Base-by-base conservation (phyloP, 1,140 invertebrate species). In the Luehdorfia chinensis region DNA sequence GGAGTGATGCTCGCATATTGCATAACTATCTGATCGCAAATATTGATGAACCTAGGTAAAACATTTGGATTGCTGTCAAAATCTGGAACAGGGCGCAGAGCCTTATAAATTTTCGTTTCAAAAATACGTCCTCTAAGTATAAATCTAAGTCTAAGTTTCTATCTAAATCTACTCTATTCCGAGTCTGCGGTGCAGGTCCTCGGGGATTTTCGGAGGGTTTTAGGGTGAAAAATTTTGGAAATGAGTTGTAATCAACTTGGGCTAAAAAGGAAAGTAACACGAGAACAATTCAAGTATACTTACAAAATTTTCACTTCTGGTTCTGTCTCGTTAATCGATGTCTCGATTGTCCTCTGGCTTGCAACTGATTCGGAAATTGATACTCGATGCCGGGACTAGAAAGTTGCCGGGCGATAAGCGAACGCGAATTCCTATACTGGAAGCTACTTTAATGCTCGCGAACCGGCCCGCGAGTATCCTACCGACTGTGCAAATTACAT, bases 401-500 rank as follows among this genome's bases (percentile, higher is more conserved):
- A 21, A 21, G 19, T 21, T 7, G 7, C 3, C 19, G 7, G 7
- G 19, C n/a, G n/a, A n/a, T n/a, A n/a, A n/a, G n/a, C n/a, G n/a
- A n/a, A n/a, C n/a, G n/a, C n/a, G n/a, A n/a, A n/a, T n/a, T n/a
- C n/a, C n/a, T n/a, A n/a, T n/a, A n/a, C n/a, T n/a, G n/a, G n/a
- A n/a, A 7, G 3, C 19, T 27, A 44, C 8, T 12, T 14, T n/a
- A 4, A 16, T 4, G 7, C n/a, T 34, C 32, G 21, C 44, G 19
- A 34, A 47, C 23, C 12, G 32, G 12, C 31, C 21, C 19, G 16
- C 37, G 30, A 43, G 23, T 30, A 44, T 34, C 48, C 37, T 50
- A 44, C 39, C 48, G 48, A 50, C 48, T 50, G 39, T 39, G 48
- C 48, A 32, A 50, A 50, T 28, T 50, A 50, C 48, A 31, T 28